Base-by-base conservation (phyloP, 2,113 vertebrate species). In the Boulengeromyrus knoepffleri region DNA sequence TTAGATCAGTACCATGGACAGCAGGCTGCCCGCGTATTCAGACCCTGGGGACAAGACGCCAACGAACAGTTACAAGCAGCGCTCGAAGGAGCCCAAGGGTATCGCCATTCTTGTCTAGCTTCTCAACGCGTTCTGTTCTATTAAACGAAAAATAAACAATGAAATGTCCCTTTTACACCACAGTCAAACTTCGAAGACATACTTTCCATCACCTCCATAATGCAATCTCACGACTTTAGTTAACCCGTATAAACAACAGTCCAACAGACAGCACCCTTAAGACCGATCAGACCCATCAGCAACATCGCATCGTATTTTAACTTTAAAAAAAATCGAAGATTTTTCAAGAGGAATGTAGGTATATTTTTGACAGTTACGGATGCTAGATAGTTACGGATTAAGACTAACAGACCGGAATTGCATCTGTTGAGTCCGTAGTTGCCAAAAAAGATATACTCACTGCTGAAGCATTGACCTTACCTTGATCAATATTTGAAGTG, bases 401-500 rank as follows among this genome's bases (percentile, higher is more conserved):
- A 56, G 27, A 53, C 47, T 52, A 87, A 52, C 85, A 86, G 12
- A 10, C 24, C 5, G 31, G 50, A 27, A 17, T n/a, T 87, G 13
- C 17, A 53, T 52, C 50, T 36, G 15, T 36, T 31, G 49, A 87
- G 49, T 13, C 50, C 8, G 27, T 27, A 24, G 46, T 52, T 10
- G 27, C 49, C 24, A 87, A 24, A 89, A 58, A 42, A 49, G 45
- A 53, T 24, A 87, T 9, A 39, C 47, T 83, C 17, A 42, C 52
- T 17, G 50, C 45, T 42, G 10, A 88, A 87, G 31, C 6, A 2
- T 17, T 77, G 0, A 45, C 92, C 93, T 94, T 92, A 95, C 94
- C 94, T 90, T 91, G 91, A 89, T 93, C 12, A 93, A 91, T 86
- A 5, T 91, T 89, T 39, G 91, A 89, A 87, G 88, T 52, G 89